These are phyloP conservation scores for Chymomyza fuscimana DNA, from an alignment of 2,888 invertebrate species.

Conservation along the genomic window DNA sequence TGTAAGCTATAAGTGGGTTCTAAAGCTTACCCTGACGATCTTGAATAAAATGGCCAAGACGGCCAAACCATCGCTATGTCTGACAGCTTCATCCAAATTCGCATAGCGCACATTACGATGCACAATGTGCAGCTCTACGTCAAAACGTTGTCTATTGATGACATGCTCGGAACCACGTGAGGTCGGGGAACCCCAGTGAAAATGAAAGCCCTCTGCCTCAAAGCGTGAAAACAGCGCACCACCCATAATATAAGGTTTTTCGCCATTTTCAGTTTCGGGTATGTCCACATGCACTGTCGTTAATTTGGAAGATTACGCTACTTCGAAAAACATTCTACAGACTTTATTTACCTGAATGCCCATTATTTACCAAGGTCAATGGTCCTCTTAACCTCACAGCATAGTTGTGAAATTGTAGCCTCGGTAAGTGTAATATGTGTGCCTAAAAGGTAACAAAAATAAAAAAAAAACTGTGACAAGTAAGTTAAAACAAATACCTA, in stretches of 20 bases:
- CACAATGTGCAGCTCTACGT: slow-evolving; percentile 85
- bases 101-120: slow-evolving; percentile 83
- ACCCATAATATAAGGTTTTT: slow-evolving; percentile 60
- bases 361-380: slow-evolving; percentile 83
- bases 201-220: slow-evolving; percentile 77
- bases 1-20: neutral
- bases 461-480: neutral
- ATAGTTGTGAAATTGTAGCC: slow-evolving; percentile 80
- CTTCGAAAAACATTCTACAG: neutral
- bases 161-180: slow-evolving; percentile 83
- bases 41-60: slow-evolving; percentile 83
- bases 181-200: slow-evolving; percentile 87
- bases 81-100: slow-evolving; percentile 80
- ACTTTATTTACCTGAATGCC: slow-evolving; percentile 81
- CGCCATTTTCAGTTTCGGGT: slow-evolving; percentile 54
- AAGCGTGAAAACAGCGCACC: slow-evolving; percentile 55
- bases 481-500: neutral
- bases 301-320: neutral
- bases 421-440: slow-evolving; percentile 42
- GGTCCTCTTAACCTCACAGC: slow-evolving; percentile 83
- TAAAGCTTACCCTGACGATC: slow-evolving; percentile 35
- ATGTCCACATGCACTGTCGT: slow-evolving; percentile 58
- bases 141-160: slow-evolving; percentile 79
- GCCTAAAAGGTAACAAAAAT: slow-evolving; percentile 41
- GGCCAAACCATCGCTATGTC: slow-evolving; percentile 82